Evolutionary conservation across 1,140 invertebrate genomes (phyloP).

Genomic region (Eurosta solidaginis): DNA sequence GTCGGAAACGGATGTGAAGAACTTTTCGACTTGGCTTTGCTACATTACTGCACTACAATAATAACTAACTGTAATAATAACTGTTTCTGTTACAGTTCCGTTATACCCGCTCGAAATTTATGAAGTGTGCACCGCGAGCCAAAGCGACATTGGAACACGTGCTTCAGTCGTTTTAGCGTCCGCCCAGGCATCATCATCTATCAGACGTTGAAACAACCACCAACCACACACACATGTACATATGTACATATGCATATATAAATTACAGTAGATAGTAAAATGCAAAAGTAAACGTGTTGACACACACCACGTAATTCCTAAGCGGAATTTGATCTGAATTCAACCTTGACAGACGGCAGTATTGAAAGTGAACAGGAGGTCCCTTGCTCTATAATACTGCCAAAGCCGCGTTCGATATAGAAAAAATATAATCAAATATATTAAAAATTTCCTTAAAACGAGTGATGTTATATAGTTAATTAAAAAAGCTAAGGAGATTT

Average conservation of each 20-base stretch:
- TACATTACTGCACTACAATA: slow-evolving; percentile 34
- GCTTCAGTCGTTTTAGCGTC: slow-evolving; percentile 30
- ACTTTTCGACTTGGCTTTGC: background rate
- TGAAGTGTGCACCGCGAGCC: slow-evolving; percentile 54
- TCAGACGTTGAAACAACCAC: background rate
- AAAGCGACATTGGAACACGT: slow-evolving; percentile 35
- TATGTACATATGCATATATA: background rate
- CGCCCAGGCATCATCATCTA: background rate
- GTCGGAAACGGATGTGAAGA: slow-evolving; percentile 17
- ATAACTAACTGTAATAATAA: slow-evolving; percentile 56
- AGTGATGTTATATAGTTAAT: too few relatives aligned
- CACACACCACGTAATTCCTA: too few relatives aligned
- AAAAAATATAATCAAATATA: too few relatives aligned
- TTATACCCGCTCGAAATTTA: slow-evolving; percentile 46
- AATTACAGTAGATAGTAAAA: too few relatives aligned
- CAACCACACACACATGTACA: background rate
- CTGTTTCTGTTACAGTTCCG: slow-evolving; percentile 42
- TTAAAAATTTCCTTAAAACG: too few relatives aligned
- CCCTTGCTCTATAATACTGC: too few relatives aligned
- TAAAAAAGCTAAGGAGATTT: too few relatives aligned
- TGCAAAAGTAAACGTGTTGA: too few relatives aligned
- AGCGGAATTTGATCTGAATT: too few relatives aligned
- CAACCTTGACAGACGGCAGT: too few relatives aligned
- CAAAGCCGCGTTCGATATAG: too few relatives aligned
- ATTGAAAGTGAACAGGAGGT: too few relatives aligned